A percentile compares a stretch with the other conserved stretches of the same genome.
Evolutionary conservation across 2,113 vertebrate species (phyloP).

Genomic region (Eclectus roratus): DNA sequence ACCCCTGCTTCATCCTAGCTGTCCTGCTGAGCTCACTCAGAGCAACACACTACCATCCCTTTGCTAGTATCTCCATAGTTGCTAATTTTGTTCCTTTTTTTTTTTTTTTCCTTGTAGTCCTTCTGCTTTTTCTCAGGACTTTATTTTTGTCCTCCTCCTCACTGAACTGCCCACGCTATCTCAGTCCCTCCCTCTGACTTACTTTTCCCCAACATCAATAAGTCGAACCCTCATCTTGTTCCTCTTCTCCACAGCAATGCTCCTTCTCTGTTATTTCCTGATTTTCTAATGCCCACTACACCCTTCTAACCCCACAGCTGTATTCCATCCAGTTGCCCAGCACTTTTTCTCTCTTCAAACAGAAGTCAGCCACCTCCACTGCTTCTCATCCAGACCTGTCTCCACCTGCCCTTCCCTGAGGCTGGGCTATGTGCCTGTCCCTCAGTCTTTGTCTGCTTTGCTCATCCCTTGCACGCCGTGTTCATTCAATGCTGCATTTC

Average conservation of each 20-base stretch:
- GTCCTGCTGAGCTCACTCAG: background rate
- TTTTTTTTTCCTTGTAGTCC: background rate
- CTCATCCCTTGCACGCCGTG: accelerated
- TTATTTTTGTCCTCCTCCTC: background rate
- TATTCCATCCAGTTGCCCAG: background rate
- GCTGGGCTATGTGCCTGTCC: background rate
- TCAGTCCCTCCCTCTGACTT: conserved; percentile 15
- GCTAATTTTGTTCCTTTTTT: background rate
- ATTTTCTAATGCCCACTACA: background rate
- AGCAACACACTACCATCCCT: accelerated
- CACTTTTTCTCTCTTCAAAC: background rate
- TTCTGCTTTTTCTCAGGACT: background rate
- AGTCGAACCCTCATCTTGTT: background rate
- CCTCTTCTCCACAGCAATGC: background rate
- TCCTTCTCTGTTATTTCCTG: background rate
- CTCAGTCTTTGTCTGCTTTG: background rate
- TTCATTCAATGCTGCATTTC: background rate
- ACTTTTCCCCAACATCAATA: background rate
- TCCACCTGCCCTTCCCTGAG: background rate
- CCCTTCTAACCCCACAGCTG: background rate
- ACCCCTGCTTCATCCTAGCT: background rate
- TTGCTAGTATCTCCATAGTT: background rate
- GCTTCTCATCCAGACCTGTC: background rate
- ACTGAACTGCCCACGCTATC: background rate
- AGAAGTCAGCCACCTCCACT: background rate